phyloP scores from a whole-genome alignment of 2,888 invertebrate species.

The Macaria liturata region DNA sequence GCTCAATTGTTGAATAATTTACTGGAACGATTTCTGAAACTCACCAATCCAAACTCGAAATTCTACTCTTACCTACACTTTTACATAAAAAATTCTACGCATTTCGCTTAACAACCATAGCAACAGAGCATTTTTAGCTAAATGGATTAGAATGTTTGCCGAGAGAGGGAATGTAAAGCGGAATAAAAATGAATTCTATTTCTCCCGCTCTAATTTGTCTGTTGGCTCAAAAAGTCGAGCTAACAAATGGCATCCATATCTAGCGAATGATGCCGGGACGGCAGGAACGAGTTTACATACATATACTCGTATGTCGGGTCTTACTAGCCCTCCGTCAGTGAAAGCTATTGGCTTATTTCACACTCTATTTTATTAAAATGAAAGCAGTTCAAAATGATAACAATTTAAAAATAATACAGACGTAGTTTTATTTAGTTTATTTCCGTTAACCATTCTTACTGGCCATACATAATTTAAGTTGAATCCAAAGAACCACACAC shows the following conservation, averaged over 20 bases:
- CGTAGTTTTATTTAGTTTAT: no score
- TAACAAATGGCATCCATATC: constrained; percentile 15
- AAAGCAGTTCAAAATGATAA: no score
- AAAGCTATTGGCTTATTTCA: not conserved
- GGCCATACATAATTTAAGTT: no score
- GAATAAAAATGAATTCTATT: constrained; percentile 22
- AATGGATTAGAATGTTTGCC: constrained; percentile 22
- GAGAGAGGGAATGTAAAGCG: constrained; percentile 20
- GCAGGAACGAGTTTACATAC: constrained; percentile 2
- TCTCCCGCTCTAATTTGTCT: constrained; percentile 23
- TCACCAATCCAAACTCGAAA: no score
- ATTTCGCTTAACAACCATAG: constrained; percentile 6
- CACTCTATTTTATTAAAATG: constrained; percentile 1
- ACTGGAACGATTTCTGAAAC: no score
- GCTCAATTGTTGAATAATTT: no score
- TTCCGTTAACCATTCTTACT: no score
- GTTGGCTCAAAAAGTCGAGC: constrained; percentile 19
- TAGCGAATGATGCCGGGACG: constrained; percentile 7
- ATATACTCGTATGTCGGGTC: not conserved
- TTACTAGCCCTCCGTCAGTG: not conserved
- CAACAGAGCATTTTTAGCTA: constrained; percentile 18
- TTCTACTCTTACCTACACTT: not conserved
- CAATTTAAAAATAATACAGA: no score
- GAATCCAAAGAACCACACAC: no score
- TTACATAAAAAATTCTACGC: constrained; percentile 8